Percentiles rank a stretch among this genome's conserved stretches.
phyloP scores from a whole-genome alignment of 2,888 invertebrate genomes.

The Ormyrus pomaceus region DNA sequence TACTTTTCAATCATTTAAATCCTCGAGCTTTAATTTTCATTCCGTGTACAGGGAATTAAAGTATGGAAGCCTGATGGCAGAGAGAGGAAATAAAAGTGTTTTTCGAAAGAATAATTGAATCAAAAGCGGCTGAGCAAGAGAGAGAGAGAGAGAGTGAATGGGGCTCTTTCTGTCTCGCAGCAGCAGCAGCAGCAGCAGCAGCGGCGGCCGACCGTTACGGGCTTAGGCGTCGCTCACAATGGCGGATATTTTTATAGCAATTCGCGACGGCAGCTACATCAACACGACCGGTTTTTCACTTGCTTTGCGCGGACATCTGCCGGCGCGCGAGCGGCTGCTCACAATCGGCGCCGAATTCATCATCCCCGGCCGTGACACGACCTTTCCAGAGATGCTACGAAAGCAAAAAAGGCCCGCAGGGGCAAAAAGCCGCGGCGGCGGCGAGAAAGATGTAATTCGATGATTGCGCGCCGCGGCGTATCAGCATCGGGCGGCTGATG shows the following conservation, averaged over 20 bases:
- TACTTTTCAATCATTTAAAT: too few relatives aligned
- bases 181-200: background rate
- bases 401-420: background rate
- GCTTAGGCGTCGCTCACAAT: constrained; percentile 70
- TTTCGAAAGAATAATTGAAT: constrained; percentile 61
- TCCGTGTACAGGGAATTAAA: too few relatives aligned
- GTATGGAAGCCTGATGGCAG: too few relatives aligned
- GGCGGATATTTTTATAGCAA: constrained; percentile 75
- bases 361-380: constrained; percentile 52
- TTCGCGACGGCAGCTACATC: constrained; percentile 75
- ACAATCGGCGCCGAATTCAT: constrained; percentile 52
- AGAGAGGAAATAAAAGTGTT: constrained; percentile 59
- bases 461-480: constrained; percentile 12
- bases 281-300: constrained; percentile 76
- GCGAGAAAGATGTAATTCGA: constrained; percentile 26
- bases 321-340: constrained; percentile 55
- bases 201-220: constrained; percentile 64
- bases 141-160: constrained; percentile 50
- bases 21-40: too few relatives aligned
- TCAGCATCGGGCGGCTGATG: constrained; percentile 18
- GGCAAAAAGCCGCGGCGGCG: background rate
- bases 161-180: constrained; percentile 11
- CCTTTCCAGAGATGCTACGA: constrained; percentile 26
- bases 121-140: constrained; percentile 55
- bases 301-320: constrained; percentile 70